Percentiles rank a stretch among this genome's conserved stretches.
phyloP scores from a whole-genome alignment of 2,113 vertebrate genomes.

The Opisthocomus hoazin region DNA sequence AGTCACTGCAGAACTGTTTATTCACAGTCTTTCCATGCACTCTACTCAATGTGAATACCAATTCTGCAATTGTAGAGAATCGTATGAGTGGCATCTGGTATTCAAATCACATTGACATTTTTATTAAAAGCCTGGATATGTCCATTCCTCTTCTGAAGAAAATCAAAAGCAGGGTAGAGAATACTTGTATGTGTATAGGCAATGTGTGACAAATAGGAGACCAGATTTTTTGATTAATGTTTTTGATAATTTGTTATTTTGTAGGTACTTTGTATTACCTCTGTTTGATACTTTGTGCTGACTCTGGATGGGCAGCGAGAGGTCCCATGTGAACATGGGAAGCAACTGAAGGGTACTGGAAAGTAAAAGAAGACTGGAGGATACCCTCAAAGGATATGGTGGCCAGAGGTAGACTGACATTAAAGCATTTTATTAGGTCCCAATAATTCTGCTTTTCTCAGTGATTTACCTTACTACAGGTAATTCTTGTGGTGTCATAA shows the following conservation, averaged over 20 bases:
- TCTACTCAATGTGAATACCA: not conserved
- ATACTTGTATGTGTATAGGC: not conserved
- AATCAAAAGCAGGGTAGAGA: not conserved
- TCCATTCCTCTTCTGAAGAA: not conserved
- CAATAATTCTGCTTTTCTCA: not conserved
- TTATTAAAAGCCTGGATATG: not conserved
- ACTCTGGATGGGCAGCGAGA: not conserved
- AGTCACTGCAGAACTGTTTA: not conserved
- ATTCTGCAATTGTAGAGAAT: not conserved
- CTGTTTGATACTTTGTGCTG: not conserved
- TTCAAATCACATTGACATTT: not conserved
- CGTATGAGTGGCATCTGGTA: not conserved
- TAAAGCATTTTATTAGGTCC: not conserved
- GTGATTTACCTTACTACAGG: not conserved
- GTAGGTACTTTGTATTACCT: not conserved
- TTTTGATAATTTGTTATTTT: not conserved
- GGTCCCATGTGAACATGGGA: accelerated
- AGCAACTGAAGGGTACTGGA: not conserved
- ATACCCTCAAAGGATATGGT: not conserved
- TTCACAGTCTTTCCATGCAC: not conserved
- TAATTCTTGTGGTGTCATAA: not conserved
- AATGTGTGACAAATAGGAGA: not conserved
- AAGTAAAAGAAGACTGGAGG: not conserved
- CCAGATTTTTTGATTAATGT: not conserved
- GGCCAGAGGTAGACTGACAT: not conserved